A percentile compares a stretch with the other conserved stretches of the same genome.
Conservation (phyloP, 2,113 vertebrate genomes). For the Pelusios castaneus region DNA sequence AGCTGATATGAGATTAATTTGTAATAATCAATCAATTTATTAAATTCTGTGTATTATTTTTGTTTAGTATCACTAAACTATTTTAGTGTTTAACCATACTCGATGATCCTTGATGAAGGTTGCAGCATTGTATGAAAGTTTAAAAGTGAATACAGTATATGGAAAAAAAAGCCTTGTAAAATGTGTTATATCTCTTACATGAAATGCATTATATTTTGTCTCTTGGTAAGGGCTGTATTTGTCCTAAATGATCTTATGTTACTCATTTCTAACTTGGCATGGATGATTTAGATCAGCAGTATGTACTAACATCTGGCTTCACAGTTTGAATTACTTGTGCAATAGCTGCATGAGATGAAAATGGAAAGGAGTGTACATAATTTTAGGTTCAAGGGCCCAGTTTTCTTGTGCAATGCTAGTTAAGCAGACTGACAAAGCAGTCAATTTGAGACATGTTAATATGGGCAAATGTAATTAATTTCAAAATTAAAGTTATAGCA, state of each 20-base stretch:
- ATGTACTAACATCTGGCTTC: conserved; percentile 38
- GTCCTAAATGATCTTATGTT: conserved; percentile 22
- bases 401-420: conserved; percentile 32
- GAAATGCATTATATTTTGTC: conserved; percentile 28
- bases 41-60: background rate
- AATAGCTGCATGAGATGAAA: conserved; percentile 32
- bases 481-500: conserved; percentile 30
- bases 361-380: conserved; percentile 5
- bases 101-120: background rate
- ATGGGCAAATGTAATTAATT: conserved; percentile 13
- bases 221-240: conserved; percentile 29
- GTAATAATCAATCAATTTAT: background rate
- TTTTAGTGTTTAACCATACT: background rate
- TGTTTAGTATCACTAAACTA: background rate
- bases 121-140: background rate
- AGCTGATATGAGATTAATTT: background rate
- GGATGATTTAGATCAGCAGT: conserved; percentile 7
- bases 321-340: background rate
- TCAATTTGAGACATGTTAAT: conserved; percentile 11
- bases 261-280: conserved; percentile 31
- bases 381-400: conserved; percentile 31
- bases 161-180: background rate
- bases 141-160: conserved; percentile 1
- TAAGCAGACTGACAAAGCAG: conserved; percentile 33
- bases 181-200: background rate